phyloP scores from a whole-genome alignment of 1,140 invertebrate species.

The Drosophila subobscura region DNA sequence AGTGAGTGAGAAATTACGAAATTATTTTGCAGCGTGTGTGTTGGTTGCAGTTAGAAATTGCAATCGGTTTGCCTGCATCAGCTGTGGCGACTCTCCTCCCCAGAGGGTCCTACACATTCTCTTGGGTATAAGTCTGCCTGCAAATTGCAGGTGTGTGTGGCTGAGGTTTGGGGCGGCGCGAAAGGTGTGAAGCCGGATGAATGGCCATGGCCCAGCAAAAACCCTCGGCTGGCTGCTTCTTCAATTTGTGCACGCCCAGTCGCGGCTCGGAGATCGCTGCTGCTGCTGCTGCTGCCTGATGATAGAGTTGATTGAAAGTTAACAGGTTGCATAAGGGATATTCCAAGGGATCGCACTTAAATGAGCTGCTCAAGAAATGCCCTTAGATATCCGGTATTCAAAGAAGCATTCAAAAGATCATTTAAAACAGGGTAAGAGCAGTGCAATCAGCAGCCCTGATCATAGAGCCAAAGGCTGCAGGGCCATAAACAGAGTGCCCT shows the following conservation, averaged over 20 bases:
- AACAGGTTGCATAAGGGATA: conserved; percentile 39
- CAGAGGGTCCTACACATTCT: conserved; percentile 64
- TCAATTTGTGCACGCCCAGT: conserved; percentile 44
- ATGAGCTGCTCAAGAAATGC: conserved; percentile 7
- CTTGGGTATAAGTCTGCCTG: conserved; percentile 35
- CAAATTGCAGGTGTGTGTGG: conserved; percentile 75
- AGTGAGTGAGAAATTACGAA: conserved; percentile 81
- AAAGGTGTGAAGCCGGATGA: conserved; percentile 64
- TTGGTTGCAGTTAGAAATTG: conserved; percentile 70
- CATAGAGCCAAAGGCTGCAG: too few species aligned
- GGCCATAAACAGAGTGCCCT: too few species aligned
- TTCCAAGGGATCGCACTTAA: conserved; percentile 22
- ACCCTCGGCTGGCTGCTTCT: conserved; percentile 3
- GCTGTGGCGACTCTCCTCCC: conserved; percentile 17
- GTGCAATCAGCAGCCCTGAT: too few species aligned
- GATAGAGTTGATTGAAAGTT: conserved; percentile 57
- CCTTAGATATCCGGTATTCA: too few species aligned
- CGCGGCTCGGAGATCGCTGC: not conserved
- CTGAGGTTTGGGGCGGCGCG: conserved; percentile 20
- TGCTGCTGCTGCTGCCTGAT: conserved; percentile 47
- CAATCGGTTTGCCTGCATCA: conserved; percentile 72
- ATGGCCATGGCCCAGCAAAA: conserved; percentile 40
- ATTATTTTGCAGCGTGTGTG: conserved; percentile 63
- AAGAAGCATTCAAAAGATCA: too few species aligned
- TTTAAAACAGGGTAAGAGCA: too few species aligned